These are phyloP conservation scores for Hylia prasina DNA, from an alignment of 2,113 vertebrate genomes.

Conservation along the genomic window DNA sequence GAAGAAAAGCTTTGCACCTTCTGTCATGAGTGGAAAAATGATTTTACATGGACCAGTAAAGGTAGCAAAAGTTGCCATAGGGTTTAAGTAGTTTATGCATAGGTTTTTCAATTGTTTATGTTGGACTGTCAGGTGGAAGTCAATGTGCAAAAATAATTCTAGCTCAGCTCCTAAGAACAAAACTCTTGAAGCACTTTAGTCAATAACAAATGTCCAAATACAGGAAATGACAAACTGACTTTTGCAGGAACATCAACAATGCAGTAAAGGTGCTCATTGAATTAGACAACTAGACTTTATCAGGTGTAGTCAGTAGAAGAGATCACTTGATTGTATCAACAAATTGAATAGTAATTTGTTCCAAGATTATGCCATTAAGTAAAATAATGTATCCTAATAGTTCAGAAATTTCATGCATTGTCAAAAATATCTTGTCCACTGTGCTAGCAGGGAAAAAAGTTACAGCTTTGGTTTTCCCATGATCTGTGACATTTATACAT, in stretches of 20 bases:
- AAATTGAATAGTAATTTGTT: neutral
- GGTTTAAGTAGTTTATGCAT: slow-evolving; percentile 2
- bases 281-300: neutral
- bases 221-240: neutral
- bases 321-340: neutral
- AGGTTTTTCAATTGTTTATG: neutral
- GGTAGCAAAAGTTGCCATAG: neutral
- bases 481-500: neutral
- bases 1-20: neutral
- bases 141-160: neutral
- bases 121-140: neutral
- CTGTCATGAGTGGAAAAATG: neutral
- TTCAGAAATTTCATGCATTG: neutral
- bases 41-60: slow-evolving; percentile 8
- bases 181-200: neutral
- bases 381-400: neutral
- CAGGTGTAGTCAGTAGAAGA: neutral
- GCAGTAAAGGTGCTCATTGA: neutral
- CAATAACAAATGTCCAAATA: neutral
- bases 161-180: neutral
- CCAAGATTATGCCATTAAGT: neutral
- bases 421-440: neutral
- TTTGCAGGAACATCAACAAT: neutral
- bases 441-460: neutral
- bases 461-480: neutral